phyloP scores from a whole-genome alignment of 2,797 vertebrate species.

The Mareca strepera region DNA sequence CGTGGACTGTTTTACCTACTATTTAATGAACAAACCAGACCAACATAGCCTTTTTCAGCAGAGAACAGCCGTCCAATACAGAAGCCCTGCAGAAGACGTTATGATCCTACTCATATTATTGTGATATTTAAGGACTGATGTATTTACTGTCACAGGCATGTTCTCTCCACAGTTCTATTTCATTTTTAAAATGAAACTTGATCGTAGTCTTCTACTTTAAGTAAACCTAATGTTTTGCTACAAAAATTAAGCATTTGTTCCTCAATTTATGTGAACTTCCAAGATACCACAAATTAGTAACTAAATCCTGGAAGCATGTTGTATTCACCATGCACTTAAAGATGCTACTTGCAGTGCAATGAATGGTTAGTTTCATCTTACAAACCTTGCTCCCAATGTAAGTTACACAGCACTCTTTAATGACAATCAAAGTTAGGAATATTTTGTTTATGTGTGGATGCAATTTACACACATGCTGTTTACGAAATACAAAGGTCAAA shows the following conservation, averaged over 20 bases:
- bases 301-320: background rate
- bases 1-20: background rate
- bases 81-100: background rate
- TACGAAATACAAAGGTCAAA: background rate
- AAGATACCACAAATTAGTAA: background rate
- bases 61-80: background rate
- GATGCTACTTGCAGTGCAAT: slow-evolving; percentile 2
- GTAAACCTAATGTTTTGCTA: background rate
- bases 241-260: background rate
- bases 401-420: background rate
- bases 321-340: background rate
- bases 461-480: accelerated
- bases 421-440: background rate
- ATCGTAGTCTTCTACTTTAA: background rate
- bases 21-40: background rate
- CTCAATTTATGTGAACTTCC: background rate
- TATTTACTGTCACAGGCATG: background rate
- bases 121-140: background rate
- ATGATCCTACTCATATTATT: background rate
- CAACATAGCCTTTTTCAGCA: background rate
- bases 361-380: background rate
- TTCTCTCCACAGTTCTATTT: background rate
- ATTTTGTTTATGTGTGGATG: background rate
- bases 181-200: background rate
- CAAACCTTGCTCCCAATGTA: background rate